These are phyloP conservation scores for Tipula confusa DNA, from an alignment of 2,888 invertebrate species.

Conservation along the genomic window DNA sequence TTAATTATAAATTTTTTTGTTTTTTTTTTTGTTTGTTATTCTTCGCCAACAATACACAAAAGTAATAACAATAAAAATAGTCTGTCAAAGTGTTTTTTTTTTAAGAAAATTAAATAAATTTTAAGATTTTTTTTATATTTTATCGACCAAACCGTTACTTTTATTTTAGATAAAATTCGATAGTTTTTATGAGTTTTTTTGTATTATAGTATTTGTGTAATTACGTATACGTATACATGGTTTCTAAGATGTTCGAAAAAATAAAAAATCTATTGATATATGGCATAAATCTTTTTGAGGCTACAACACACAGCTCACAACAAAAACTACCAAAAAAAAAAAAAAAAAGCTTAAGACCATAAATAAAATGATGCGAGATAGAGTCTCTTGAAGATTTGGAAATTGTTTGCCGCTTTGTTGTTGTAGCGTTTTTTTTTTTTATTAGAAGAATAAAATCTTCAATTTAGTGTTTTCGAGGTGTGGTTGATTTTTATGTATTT, in stretches of 20 bases:
- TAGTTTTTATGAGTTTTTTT: not conserved
- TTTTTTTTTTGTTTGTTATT: not conserved
- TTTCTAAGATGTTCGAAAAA: not conserved
- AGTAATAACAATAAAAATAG: not conserved
- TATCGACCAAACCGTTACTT: conserved; percentile 6
- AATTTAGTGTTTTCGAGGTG: conserved; percentile 9
- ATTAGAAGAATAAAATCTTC: conserved; percentile 25
- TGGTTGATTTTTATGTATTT: conserved; percentile 4
- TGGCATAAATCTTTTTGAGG: conserved; percentile 20
- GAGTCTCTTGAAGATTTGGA: conserved; percentile 9
- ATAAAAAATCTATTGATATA: not conserved
- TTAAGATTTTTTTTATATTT: not conserved
- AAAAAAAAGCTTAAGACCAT: conserved; percentile 21
- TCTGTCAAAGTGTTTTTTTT: conserved; percentile 12
- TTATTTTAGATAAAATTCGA: conserved; percentile 14
- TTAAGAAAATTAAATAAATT: not conserved
- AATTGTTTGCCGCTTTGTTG: not conserved
- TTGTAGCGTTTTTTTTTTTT: not conserved
- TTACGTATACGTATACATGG: too few species aligned
- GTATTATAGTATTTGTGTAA: not conserved
- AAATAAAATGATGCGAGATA: conserved; percentile 8
- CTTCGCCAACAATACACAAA: not conserved
- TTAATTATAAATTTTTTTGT: not conserved
- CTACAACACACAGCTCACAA: not conserved
- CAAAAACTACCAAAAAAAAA: not conserved